Percentiles rank a stretch among this genome's conserved stretches.
phyloP scores from a whole-genome alignment of 2,797 vertebrate genomes.

The Melopsittacus undulatus region DNA sequence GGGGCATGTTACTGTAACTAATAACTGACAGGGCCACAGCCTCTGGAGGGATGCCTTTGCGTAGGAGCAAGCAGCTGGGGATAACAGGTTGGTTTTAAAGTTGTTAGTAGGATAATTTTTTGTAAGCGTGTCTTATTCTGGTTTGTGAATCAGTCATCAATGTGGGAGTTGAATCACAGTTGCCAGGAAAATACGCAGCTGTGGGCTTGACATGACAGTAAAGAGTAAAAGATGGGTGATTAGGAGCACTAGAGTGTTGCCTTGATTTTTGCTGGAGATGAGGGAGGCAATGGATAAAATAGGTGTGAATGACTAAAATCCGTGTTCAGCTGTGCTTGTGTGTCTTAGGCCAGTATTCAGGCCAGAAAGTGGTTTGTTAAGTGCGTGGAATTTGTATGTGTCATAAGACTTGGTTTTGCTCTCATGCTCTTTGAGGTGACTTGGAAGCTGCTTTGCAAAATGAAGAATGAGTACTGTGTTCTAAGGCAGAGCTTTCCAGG shows the following conservation, averaged over 20 bases:
- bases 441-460: constrained; percentile 4
- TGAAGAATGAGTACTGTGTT: neutral
- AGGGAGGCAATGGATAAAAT: neutral
- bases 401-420: neutral
- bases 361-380: neutral
- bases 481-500: neutral
- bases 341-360: neutral
- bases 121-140: neutral
- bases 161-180: constrained; percentile 36
- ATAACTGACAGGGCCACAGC: neutral
- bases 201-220: constrained; percentile 37
- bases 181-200: constrained; percentile 26
- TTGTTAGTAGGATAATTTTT: constrained; percentile 18
- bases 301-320: neutral
- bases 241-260: neutral
- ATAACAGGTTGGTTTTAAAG: neutral
- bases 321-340: neutral
- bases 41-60: neutral
- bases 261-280: constrained; percentile 8
- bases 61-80: neutral
- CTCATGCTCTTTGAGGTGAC: neutral
- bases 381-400: neutral
- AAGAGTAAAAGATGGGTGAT: constrained; percentile 2
- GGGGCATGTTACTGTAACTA: neutral
- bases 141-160: constrained; percentile 9